A percentile compares a stretch with the other conserved stretches of the same genome.
Evolutionary conservation across 1,140 invertebrate genomes (phyloP).

Genomic region (Apocrypta bakeri): DNA sequence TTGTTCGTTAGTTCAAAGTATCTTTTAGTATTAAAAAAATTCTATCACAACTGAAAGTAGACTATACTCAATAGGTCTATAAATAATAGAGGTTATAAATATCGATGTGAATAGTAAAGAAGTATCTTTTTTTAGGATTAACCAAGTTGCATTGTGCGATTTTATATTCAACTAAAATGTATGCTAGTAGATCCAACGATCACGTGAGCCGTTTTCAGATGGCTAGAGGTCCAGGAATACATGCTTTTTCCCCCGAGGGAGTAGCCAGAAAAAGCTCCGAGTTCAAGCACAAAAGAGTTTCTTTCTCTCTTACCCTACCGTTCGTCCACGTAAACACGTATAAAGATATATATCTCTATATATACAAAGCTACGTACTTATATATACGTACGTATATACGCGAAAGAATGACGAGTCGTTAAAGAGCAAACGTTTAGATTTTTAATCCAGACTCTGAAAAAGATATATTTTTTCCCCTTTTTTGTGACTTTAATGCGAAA

Average conservation of each 20-base stretch:
- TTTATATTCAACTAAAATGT: neutral
- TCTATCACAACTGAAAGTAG: no score
- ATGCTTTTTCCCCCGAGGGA: neutral
- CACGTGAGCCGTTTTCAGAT: neutral
- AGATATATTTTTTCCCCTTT: constrained; percentile 3
- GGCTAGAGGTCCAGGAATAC: neutral
- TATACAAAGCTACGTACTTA: neutral
- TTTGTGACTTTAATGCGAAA: neutral
- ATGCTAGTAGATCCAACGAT: neutral
- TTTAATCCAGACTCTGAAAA: neutral
- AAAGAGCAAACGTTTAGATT: constrained; percentile 6
- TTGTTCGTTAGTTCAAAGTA: no score
- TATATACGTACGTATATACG: neutral
- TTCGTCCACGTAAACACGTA: neutral
- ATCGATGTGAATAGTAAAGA: neutral
- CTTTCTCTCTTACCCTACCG: neutral
- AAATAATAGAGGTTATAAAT: no score
- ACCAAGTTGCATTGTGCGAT: neutral
- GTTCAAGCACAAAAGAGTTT: neutral
- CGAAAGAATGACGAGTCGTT: constrained; percentile 4
- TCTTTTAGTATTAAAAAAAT: no score
- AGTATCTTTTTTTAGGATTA: neutral
- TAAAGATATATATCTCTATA: neutral
- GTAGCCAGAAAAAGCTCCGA: neutral
- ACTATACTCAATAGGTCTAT: no score